Percentiles rank a stretch among this genome's conserved stretches.
Conservation (phyloP, 2,113 vertebrate species). For the Bolborhynchus lineola region DNA sequence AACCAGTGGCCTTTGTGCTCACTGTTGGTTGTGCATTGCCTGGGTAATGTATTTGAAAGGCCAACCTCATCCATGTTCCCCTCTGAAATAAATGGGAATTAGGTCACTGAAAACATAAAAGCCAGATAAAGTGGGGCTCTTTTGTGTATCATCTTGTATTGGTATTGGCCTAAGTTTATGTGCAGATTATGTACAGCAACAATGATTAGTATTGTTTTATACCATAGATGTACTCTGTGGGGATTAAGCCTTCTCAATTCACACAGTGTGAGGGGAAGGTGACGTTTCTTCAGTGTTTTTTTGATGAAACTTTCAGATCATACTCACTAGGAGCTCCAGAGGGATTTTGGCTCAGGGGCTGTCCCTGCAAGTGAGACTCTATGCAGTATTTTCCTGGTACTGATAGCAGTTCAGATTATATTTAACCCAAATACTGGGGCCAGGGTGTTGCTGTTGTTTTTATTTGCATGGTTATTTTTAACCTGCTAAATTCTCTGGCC, state of each 20-base stretch:
- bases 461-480: conserved; percentile 25
- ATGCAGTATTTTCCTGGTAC: neutral
- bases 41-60: neutral
- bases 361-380: neutral
- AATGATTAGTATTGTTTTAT: neutral
- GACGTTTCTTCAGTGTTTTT: neutral
- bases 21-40: fast-evolving
- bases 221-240: neutral
- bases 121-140: neutral
- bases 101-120: neutral
- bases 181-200: neutral
- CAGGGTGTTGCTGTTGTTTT: neutral
- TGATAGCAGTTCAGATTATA: neutral
- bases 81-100: neutral
- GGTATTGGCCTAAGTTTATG: neutral
- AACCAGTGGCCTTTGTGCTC: neutral
- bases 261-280: neutral
- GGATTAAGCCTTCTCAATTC: neutral
- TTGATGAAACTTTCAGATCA: neutral
- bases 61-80: neutral
- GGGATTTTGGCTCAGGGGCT: neutral
- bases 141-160: neutral
- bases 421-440: neutral
- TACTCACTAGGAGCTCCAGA: neutral
- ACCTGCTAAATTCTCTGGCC: neutral